Conservation (phyloP, 2,888 invertebrate species). For the Dioctria linearis region DNA sequence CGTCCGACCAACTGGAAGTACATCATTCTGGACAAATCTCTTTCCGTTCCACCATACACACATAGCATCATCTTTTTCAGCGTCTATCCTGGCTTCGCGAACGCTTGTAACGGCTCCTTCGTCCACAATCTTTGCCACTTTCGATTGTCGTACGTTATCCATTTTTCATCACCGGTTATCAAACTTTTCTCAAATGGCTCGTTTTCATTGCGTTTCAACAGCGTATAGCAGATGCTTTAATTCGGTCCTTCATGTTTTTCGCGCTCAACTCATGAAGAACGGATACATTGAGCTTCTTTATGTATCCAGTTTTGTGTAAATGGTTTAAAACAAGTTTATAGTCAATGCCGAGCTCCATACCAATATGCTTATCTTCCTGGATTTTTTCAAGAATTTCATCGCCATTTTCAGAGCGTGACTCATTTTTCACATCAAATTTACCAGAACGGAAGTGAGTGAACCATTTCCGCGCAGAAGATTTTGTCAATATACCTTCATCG, state of each 20-base stretch:
- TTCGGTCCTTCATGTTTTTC: not conserved
- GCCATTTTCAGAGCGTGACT: not conserved
- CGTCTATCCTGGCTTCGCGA: not conserved
- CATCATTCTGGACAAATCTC: no score
- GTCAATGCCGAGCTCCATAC: not conserved
- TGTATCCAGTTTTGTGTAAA: not conserved
- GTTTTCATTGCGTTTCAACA: not conserved
- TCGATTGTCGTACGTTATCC: not conserved
- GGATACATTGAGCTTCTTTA: not conserved
- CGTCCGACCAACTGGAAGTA: no score
- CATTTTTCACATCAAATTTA: no score
- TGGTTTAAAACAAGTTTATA: not conserved
- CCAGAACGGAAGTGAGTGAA: no score
- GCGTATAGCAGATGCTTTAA: not conserved
- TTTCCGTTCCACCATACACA: no score
- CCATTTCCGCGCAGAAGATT: no score
- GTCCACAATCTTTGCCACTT: not conserved
- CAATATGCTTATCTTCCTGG: not conserved
- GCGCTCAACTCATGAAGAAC: not conserved
- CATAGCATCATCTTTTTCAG: not conserved
- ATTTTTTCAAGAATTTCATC: not conserved
- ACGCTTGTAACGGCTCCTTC: not conserved
- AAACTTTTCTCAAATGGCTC: not conserved
- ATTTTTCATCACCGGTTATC: not conserved
- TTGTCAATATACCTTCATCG: no score